phyloP scores from a whole-genome alignment of 2,113 vertebrate species.

The Elachura formosa region DNA sequence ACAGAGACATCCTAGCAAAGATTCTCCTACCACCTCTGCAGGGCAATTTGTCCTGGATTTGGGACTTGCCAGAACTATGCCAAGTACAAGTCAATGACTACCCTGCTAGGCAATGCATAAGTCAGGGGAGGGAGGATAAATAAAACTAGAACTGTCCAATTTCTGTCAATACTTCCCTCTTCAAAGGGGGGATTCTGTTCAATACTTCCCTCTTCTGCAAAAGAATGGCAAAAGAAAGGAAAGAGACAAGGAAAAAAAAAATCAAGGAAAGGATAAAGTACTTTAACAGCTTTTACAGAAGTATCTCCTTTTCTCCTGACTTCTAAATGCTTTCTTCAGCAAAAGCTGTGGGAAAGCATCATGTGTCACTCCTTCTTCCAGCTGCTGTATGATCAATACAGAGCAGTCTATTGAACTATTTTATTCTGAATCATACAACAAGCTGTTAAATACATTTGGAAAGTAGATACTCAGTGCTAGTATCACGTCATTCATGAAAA shows the following conservation, averaged over 20 bases:
- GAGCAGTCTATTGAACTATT: neutral
- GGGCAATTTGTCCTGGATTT: neutral
- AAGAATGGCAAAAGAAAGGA: neutral
- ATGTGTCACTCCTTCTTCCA: neutral
- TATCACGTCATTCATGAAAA: neutral
- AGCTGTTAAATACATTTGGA: slow-evolving; percentile 11
- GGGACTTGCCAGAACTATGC: neutral
- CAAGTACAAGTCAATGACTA: neutral
- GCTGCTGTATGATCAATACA: neutral
- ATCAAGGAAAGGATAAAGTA: neutral
- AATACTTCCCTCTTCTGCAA: neutral
- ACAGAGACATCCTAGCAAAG: neutral
- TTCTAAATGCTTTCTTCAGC: neutral
- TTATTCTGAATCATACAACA: slow-evolving; percentile 3
- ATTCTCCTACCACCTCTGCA: neutral
- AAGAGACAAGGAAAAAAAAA: neutral
- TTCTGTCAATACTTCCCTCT: neutral
- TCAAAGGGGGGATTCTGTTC: neutral
- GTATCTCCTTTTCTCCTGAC: neutral
- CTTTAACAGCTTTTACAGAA: neutral
- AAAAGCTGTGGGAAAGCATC: neutral
- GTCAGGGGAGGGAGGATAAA: neutral
- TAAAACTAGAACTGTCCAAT: neutral
- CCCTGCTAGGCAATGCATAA: neutral
- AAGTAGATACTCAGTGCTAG: neutral